Base-by-base conservation (phyloP, 2,797 vertebrate genomes). In the Arremon brunneinucha region DNA sequence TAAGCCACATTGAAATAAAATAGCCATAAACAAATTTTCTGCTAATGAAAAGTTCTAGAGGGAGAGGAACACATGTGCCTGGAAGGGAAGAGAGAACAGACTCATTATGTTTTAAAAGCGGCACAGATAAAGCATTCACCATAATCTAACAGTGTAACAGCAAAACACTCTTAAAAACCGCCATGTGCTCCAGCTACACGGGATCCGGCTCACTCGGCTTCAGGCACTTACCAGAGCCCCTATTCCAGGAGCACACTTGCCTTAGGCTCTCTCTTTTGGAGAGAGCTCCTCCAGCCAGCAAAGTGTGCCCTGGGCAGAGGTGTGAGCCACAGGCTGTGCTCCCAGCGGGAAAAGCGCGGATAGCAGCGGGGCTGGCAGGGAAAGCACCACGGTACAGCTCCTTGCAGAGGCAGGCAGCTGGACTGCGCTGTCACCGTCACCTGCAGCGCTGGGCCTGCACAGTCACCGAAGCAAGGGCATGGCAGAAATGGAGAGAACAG, bases 121-220 rank as follows among this genome's bases (percentile, higher is more conserved):
- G 10, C 30, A 72, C 39, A 65, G 69, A 83, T n/a, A 39, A 83
- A 79, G 26, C 37, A n/a, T 76, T 82, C 63, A 35, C 50, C 28
- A 11, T 32, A 43, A 82, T 55, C 63, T 71, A 75, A 55, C 0
- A 69, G 8, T 5, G 21, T 6, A 65, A 62, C 11, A 72, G 46
- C 30, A 86, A 78, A 81, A 49, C 1, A 2, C 62, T 60, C 49
- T 56, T 53, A 5, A 57, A 71, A 67, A 83, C 46, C 2, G 10
- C 19, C 1, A 2, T 15, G 20, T 18, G 37, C n/a, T 53, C 39
- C n/a, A 62, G 50, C n/a, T 37, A 2, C 0, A 4, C 14, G 39
- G 26, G 43, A 28, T 71, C 56, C 0, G 0, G 35, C 39, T 22
- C 47, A 2, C n/a, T 26, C 0, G 1, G 55, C 57, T 83, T 60